phyloP scores from a whole-genome alignment of 2,888 invertebrate species.

The Ommatoiulus sabulosus region DNA sequence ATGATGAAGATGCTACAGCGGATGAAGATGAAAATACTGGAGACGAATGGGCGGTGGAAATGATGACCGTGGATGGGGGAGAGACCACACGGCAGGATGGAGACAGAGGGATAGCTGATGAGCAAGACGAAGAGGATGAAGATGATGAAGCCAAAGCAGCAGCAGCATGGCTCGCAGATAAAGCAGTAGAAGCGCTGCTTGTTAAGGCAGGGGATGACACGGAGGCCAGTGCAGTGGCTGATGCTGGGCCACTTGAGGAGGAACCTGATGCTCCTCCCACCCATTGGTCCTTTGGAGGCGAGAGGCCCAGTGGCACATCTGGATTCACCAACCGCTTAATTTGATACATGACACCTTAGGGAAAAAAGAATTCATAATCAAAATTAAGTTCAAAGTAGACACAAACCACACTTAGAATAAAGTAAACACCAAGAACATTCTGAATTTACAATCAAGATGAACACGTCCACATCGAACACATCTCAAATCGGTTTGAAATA shows the following conservation, averaged over 20 bases:
- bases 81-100: slow-evolving; percentile 57
- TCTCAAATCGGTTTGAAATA: too few relatives aligned
- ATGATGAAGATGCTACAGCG: slow-evolving; percentile 56
- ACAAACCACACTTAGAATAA: too few relatives aligned
- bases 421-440: too few relatives aligned
- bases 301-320: slow-evolving; percentile 71
- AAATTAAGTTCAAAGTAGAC: neutral
- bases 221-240: slow-evolving; percentile 49
- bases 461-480: too few relatives aligned
- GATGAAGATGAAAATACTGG: slow-evolving; percentile 54
- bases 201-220: slow-evolving; percentile 53
- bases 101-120: slow-evolving; percentile 55
- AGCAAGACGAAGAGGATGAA: slow-evolving; percentile 54
- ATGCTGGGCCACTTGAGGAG: slow-evolving; percentile 32
- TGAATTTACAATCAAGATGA: too few relatives aligned
- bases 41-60: slow-evolving; percentile 56
- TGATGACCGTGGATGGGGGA: slow-evolving; percentile 56
- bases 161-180: neutral
- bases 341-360: slow-evolving; percentile 85
- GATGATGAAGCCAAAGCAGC: slow-evolving; percentile 51
- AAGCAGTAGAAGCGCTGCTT: slow-evolving; percentile 38
- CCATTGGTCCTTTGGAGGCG: slow-evolving; percentile 60
- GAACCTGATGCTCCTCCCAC: slow-evolving; percentile 42
- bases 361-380: slow-evolving; percentile 37
- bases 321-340: slow-evolving; percentile 78